Percentiles rank a stretch among this genome's conserved stretches.
phyloP scores from a whole-genome alignment of 2,888 invertebrate genomes.

The Acanthosepion pharaonis region DNA sequence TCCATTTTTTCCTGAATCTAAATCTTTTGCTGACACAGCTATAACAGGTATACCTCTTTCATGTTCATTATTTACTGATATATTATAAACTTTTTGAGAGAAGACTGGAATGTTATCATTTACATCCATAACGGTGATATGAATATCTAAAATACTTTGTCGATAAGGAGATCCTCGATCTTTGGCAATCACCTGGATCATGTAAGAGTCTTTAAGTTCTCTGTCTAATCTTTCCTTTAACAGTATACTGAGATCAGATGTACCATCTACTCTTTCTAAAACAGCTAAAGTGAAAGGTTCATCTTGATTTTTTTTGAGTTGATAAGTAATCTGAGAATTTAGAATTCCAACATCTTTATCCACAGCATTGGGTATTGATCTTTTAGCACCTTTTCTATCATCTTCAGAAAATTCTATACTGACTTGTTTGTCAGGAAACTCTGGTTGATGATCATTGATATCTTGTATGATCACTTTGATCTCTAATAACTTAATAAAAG shows the following conservation, averaged over 20 bases:
- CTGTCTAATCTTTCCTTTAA: constrained; percentile 21
- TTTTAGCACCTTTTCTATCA: constrained; percentile 20
- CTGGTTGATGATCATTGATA: background rate
- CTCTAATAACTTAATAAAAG: background rate
- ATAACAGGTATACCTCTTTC: constrained; percentile 8
- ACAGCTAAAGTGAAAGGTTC: constrained; percentile 33
- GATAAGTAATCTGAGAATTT: constrained; percentile 21
- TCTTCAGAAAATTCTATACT: constrained; percentile 23
- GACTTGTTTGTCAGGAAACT: constrained; percentile 21
- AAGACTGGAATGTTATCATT: background rate
- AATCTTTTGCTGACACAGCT: background rate
- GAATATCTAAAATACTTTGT: constrained; percentile 4
- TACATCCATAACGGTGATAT: constrained; percentile 33
- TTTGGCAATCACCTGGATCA: constrained; percentile 4
- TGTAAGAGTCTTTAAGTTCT: constrained; percentile 33
- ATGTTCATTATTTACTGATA: background rate
- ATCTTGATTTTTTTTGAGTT: background rate
- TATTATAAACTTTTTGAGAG: background rate
- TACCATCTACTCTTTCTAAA: background rate
- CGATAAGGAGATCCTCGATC: background rate
- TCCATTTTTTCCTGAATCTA: constrained; percentile 18
- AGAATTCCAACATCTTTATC: background rate
- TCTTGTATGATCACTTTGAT: constrained; percentile 23
- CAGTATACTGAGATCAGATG: background rate
- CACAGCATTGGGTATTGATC: background rate